These are phyloP conservation scores for Nibea coibor DNA, from an alignment of 2,113 vertebrate species.

Conservation along the genomic window DNA sequence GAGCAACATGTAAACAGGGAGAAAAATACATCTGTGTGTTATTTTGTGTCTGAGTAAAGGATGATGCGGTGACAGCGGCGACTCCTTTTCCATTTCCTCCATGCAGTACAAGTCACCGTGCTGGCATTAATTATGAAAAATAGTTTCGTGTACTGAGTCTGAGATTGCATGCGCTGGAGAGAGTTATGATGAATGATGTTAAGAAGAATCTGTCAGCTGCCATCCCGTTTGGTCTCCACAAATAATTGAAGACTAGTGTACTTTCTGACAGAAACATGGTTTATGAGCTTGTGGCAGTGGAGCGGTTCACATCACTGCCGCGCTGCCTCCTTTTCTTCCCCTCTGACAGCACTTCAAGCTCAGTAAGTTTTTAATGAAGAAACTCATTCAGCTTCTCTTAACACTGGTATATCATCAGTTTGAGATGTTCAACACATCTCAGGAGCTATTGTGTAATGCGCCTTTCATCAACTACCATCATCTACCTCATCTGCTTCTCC, in stretches of 20 bases:
- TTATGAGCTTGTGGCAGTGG: constrained; percentile 55
- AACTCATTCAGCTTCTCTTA: constrained; percentile 1
- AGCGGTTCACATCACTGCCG: constrained; percentile 9
- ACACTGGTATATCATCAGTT: background rate
- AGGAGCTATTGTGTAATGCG: background rate
- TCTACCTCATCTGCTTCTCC: background rate
- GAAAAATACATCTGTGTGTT: constrained; percentile 43
- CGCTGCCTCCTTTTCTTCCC: constrained; percentile 2
- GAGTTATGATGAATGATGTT: constrained; percentile 54
- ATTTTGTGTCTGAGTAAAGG: constrained; percentile 48
- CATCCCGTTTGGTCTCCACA: constrained; percentile 41
- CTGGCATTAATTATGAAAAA: constrained; percentile 73
- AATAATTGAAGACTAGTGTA: constrained; percentile 58
- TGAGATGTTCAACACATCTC: background rate
- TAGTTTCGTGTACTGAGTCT: constrained; percentile 32
- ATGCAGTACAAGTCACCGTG: constrained; percentile 26
- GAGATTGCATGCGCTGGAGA: constrained; percentile 41
- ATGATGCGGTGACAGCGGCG: constrained; percentile 44
- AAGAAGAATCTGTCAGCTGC: constrained; percentile 58
- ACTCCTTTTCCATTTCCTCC: constrained; percentile 59
- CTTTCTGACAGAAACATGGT: constrained; percentile 66
- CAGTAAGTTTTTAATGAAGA: constrained; percentile 17
- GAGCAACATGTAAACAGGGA: constrained; percentile 47
- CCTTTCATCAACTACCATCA: background rate
- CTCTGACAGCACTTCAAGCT: constrained; percentile 21